phyloP scores from a whole-genome alignment of 2,113 vertebrate species.

The Leptocoma aspasia region DNA sequence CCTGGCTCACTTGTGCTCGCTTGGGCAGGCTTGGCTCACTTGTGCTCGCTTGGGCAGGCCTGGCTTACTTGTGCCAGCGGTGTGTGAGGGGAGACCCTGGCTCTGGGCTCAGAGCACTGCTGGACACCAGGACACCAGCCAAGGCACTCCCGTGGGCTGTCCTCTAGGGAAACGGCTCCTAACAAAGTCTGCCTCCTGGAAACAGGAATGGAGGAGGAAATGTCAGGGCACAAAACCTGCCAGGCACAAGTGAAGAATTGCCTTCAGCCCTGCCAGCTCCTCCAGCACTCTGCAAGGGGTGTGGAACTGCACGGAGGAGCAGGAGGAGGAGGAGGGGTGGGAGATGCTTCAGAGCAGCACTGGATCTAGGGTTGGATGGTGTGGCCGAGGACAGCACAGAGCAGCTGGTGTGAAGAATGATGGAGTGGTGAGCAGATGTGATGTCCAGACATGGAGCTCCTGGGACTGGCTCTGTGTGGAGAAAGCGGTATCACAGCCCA shows the following conservation, averaged over 20 bases:
- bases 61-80: too few relatives aligned
- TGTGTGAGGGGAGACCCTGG: fast-evolving
- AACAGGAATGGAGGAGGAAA: fast-evolving
- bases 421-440: background rate
- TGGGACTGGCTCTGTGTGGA: background rate
- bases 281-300: fast-evolving
- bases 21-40: too few relatives aligned
- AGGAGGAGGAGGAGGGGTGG: background rate
- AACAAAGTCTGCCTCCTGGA: background rate
- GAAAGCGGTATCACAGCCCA: fast-evolving
- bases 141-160: fast-evolving
- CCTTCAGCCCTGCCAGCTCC: background rate
- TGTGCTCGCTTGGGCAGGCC: too few relatives aligned
- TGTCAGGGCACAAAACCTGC: background rate
- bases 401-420: fast-evolving
- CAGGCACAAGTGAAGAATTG: background rate
- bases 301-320: fast-evolving
- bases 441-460: background rate
- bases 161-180: fast-evolving
- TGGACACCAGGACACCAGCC: background rate
- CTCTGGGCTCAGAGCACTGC: background rate
- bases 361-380: background rate
- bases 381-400: fast-evolving
- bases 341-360: fast-evolving
- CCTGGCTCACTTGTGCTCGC: too few relatives aligned